Percentiles rank a stretch among this genome's conserved stretches.
Evolutionary conservation across 2,113 vertebrate species (phyloP).

Genomic region (Propithecus coquereli): DNA sequence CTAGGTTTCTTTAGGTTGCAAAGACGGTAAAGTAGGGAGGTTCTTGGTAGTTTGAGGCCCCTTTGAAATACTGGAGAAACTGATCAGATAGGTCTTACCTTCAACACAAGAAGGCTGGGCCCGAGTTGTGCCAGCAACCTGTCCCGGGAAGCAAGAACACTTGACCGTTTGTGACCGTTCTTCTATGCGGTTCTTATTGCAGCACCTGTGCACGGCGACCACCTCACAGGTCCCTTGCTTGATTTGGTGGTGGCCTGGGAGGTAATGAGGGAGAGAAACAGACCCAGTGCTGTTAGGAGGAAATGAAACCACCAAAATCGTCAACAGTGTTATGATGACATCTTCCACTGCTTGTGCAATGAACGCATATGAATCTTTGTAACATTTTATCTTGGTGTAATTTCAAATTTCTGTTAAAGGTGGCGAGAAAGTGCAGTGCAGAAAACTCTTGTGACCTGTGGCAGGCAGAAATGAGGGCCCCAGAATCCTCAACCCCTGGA

Average conservation of each 20-base stretch:
- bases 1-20: conserved; percentile 12
- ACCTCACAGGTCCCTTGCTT: conserved; percentile 97
- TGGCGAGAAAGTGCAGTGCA: not conserved
- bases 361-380: not conserved
- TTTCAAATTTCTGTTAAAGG: not conserved
- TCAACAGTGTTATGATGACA: not conserved
- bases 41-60: not conserved
- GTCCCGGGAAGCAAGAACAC: conserved; percentile 96
- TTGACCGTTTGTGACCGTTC: conserved; percentile 97
- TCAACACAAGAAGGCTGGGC: conserved; percentile 96
- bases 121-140: conserved; percentile 95
- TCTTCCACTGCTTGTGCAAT: not conserved
- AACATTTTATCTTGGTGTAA: not conserved
- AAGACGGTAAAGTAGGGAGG: conserved; percentile 60
- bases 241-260: conserved; percentile 91
- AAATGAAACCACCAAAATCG: not conserved
- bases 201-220: conserved; percentile 95
- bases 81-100: conserved; percentile 83
- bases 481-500: not conserved
- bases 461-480: not conserved
- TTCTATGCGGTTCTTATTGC: conserved; percentile 98
- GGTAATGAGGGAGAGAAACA: not conserved
- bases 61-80: not conserved
- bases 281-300: not conserved
- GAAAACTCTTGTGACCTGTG: not conserved